Base-by-base conservation (phyloP, 2,113 vertebrate genomes). In the Lagopus muta region DNA sequence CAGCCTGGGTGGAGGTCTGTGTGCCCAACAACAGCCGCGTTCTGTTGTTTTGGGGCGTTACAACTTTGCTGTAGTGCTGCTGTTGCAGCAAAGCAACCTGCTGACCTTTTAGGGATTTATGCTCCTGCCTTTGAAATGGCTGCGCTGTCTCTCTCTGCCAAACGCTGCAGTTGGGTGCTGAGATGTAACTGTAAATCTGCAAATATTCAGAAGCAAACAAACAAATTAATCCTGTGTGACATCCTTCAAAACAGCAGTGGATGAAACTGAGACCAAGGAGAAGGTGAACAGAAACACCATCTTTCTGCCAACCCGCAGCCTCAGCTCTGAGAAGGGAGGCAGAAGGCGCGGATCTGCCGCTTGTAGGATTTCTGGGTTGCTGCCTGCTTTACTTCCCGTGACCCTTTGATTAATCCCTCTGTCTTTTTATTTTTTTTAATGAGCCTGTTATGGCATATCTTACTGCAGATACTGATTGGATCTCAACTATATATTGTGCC, bases 371-470 rank as follows among this genome's bases (percentile, higher is more conserved):
- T 96, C 86, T 90, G 94, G 89, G 65, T 96, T 95, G 97, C 93
- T 89, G 89, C 81, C 54, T 92, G 77, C 80, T 91, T 94, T 78
- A 57, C 82, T 96, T 93, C 90, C 90, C 72, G 43, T 95, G 95
- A 27, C 89, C 94, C 94, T 97, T 94, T 91, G 82, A 90, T 95
- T 96, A 89, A 97, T 95, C 82, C 93, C 48, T 90, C 94, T 94
- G 72, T 95, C 78, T 92, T 92, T 86, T 97, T 89, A 96, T 92
- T 95, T 82, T 95, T 94, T 96, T 96, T 97, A 97, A 97, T 95
- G 95, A 97, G 78, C 82, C 95, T 78, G 75, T 96, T 95, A 82
- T 92, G 74, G 95, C 91, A 87, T 92, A 95, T 86, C 92, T 91
- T 95, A 93, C 75, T 93, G 97, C 89, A 86, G 80, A 88, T 92